A percentile compares a stretch with the other conserved stretches of the same genome.
phyloP scores from a whole-genome alignment of 2,888 invertebrate genomes.

The Furcula furcula region DNA sequence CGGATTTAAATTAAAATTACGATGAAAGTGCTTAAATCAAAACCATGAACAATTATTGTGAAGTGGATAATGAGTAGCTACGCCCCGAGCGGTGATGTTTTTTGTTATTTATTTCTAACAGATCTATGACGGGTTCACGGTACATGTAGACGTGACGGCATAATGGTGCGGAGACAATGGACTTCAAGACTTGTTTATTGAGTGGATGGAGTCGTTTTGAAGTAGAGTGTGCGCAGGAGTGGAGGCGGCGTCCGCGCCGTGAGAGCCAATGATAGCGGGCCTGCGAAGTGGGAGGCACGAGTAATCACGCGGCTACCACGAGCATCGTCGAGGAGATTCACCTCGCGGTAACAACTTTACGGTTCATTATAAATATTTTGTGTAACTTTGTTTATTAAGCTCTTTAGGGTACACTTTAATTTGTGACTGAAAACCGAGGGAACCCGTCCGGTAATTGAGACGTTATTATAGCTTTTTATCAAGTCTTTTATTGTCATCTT shows the following conservation, averaged over 20 bases:
- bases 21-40: conserved; percentile 6
- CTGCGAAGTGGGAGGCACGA: conserved; percentile 71
- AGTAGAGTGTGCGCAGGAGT: conserved; percentile 71
- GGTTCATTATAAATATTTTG: conserved; percentile 48
- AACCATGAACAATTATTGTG: conserved; percentile 16
- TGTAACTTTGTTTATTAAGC: conserved; percentile 34
- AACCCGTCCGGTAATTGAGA: conserved; percentile 40
- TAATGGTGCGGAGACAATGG: conserved; percentile 74
- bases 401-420: conserved; percentile 29
- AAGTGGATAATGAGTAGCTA: conserved; percentile 45
- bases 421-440: conserved; percentile 29
- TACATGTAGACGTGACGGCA: conserved; percentile 63
- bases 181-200: conserved; percentile 77
- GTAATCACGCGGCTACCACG: conserved; percentile 62
- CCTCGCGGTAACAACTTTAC: conserved; percentile 51
- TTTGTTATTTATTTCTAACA: conserved; percentile 59
- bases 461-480: conserved; percentile 28
- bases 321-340: conserved; percentile 48
- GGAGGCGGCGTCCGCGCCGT: conserved; percentile 67
- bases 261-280: conserved; percentile 69
- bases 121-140: conserved; percentile 62
- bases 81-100: conserved; percentile 29
- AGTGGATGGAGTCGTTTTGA: conserved; percentile 76
- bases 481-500: conserved; percentile 6
- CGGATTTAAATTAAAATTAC: neutral